phyloP scores from a whole-genome alignment of 2,888 invertebrate genomes.

The Rapana venosa region DNA sequence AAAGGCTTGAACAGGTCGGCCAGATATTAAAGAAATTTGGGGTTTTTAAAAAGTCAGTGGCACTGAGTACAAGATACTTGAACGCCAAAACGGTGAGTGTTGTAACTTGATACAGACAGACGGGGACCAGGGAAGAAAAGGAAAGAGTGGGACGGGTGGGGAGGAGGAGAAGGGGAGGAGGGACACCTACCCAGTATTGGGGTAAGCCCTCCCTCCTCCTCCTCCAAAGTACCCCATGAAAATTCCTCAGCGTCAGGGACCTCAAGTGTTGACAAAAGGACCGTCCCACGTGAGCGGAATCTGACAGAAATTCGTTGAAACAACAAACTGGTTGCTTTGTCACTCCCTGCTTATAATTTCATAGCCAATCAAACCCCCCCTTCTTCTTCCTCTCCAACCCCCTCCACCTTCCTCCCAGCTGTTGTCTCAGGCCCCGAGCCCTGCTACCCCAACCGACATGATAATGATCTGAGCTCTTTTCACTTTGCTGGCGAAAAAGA shows the following conservation, averaged over 20 bases:
- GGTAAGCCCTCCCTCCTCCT: neutral
- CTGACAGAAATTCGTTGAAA: conserved; percentile 31
- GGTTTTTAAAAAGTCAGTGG: too few species aligned
- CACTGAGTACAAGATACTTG: neutral
- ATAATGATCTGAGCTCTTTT: conserved; percentile 39
- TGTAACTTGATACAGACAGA: neutral
- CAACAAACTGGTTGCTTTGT: neutral
- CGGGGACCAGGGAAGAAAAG: neutral
- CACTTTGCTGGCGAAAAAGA: conserved; percentile 9
- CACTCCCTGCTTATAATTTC: conserved; percentile 6
- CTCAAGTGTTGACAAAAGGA: conserved; percentile 11
- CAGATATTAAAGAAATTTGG: too few species aligned
- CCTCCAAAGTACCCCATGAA: neutral
- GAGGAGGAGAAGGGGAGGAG: neutral
- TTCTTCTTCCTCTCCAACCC: neutral
- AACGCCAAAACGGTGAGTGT: neutral
- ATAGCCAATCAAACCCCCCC: neutral
- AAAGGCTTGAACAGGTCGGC: too few species aligned
- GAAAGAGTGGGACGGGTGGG: neutral
- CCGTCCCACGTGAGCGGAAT: neutral
- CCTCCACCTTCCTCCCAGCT: neutral
- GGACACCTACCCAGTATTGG: neutral
- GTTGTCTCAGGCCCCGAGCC: neutral
- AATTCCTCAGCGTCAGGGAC: neutral
- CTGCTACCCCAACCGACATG: neutral